Conservation (phyloP, 2,113 vertebrate species). For the Pleuronectes platessa region DNA sequence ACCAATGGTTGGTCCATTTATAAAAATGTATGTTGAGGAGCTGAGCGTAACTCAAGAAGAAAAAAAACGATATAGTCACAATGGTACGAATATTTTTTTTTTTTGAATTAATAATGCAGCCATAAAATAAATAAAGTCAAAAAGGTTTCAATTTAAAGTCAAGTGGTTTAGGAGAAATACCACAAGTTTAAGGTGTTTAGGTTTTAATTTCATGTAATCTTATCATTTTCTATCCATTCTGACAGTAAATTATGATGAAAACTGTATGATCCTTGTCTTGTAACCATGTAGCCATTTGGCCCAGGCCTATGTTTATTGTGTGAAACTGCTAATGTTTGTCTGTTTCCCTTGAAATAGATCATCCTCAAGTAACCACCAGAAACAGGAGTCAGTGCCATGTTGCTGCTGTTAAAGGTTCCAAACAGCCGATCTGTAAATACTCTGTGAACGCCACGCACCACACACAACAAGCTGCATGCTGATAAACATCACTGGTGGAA, state of each 20-base stretch:
- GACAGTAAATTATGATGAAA: not conserved
- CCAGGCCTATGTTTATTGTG: not conserved
- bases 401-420: constrained; percentile 87
- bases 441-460: constrained; percentile 88
- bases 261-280: not conserved
- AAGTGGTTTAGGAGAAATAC: not conserved
- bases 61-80: no score
- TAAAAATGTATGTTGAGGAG: not conserved
- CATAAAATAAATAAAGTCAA: not conserved
- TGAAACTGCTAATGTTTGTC: constrained; percentile 82
- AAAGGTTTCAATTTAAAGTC: not conserved
- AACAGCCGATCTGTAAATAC: constrained; percentile 94
- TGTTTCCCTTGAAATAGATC: constrained; percentile 90
- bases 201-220: constrained; percentile 17
- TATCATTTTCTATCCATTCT: constrained; percentile 1
- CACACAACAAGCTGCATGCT: constrained; percentile 94
- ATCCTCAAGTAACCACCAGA: constrained; percentile 93
- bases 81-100: not conserved
- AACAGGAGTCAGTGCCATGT: constrained; percentile 86
- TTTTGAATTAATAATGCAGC: not conserved
- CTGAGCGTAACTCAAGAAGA: no score
- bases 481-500: constrained; percentile 63
- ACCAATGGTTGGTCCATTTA: not conserved
- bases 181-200: not conserved
- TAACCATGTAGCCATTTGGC: not conserved